phyloP scores from a whole-genome alignment of 2,888 invertebrate species.

The Dasypolia templi region DNA sequence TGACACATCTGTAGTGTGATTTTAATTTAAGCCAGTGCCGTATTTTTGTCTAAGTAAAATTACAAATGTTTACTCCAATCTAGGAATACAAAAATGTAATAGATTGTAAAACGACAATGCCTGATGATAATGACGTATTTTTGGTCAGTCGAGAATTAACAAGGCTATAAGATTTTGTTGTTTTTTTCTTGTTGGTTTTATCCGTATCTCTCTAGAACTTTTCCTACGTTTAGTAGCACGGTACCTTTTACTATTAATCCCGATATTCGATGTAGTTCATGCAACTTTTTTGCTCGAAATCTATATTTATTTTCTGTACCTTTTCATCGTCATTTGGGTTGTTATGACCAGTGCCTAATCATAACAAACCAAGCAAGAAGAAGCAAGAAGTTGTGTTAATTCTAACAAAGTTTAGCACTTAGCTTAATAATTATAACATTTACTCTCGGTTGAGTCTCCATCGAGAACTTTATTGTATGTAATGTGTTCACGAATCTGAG shows the following conservation, averaged over 20 bases:
- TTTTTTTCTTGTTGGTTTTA: background rate
- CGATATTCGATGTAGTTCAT: background rate
- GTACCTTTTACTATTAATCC: background rate
- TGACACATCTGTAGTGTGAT: slow-evolving; percentile 38
- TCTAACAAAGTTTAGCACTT: background rate
- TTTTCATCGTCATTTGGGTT: background rate
- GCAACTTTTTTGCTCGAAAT: background rate
- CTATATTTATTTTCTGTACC: no score
- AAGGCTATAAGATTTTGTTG: background rate
- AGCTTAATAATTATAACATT: background rate
- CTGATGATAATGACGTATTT: slow-evolving; percentile 22
- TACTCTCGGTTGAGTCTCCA: background rate
- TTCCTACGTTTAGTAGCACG: background rate
- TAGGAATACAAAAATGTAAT: slow-evolving; percentile 11
- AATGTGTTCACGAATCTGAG: slow-evolving; percentile 2
- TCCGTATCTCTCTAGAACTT: background rate
- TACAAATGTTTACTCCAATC: slow-evolving; percentile 27
- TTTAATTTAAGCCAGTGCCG: slow-evolving; percentile 48
- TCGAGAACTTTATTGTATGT: background rate
- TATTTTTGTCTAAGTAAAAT: slow-evolving; percentile 51
- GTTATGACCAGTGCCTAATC: no score
- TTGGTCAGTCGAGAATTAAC: background rate
- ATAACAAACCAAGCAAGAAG: no score
- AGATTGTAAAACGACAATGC: slow-evolving; percentile 34
- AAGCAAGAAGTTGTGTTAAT: no score